Conservation (phyloP, 2,797 vertebrate genomes). For the Tympanoctomys barrerae region DNA sequence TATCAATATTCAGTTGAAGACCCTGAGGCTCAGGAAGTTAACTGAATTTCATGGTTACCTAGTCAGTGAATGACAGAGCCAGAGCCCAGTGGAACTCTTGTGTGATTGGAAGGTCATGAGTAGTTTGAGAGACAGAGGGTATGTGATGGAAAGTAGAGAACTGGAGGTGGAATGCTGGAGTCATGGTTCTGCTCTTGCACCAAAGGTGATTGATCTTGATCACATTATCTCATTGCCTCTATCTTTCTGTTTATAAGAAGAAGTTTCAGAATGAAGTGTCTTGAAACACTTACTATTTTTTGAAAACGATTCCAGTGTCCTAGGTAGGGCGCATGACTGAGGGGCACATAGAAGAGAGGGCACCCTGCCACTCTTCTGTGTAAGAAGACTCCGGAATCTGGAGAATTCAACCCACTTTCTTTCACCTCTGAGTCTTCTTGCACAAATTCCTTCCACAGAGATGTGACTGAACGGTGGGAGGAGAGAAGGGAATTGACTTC, state of each 20-base stretch:
- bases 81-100: neutral
- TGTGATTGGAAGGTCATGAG: neutral
- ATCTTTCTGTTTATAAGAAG: neutral
- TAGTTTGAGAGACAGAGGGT: neutral
- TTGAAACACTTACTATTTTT: neutral
- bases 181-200: neutral
- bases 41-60: neutral
- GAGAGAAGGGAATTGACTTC: neutral
- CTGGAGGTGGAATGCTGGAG: neutral
- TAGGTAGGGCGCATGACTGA: neutral
- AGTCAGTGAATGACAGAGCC: neutral
- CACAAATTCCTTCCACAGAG: neutral
- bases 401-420: neutral
- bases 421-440: neutral
- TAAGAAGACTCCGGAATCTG: neutral
- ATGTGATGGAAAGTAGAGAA: neutral
- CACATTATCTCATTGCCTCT: neutral
- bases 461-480: neutral
- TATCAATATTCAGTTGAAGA: neutral
- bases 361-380: no score
- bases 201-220: neutral
- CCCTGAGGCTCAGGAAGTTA: neutral
- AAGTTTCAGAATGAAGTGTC: neutral
- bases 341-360: no score
- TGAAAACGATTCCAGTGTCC: neutral